Evolutionary conservation across 2,888 invertebrate genomes (phyloP).

Genomic region (Idaea aversata): DNA sequence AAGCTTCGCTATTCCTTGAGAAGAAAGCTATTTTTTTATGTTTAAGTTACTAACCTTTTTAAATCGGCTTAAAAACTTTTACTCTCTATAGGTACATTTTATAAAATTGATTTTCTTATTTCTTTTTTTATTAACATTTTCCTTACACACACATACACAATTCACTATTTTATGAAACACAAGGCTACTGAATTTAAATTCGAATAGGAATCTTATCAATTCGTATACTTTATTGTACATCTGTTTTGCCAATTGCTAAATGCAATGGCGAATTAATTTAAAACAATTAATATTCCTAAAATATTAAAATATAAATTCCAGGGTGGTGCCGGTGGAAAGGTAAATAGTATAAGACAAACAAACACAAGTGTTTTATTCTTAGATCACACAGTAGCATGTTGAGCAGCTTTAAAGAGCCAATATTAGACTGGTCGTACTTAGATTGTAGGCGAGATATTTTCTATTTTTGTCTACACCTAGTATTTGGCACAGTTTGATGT

Average conservation of each 20-base stretch:
- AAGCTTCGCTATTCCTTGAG: constrained; percentile 52
- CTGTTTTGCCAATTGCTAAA: not conserved
- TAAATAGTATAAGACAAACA: constrained; percentile 51
- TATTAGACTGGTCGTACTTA: constrained; percentile 42
- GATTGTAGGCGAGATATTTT: constrained; percentile 12
- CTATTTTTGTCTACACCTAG: constrained; percentile 25
- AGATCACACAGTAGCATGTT: constrained; percentile 59
- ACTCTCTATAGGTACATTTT: too few species aligned
- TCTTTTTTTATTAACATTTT: not conserved
- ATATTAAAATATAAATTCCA: constrained; percentile 52
- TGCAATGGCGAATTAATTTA: not conserved
- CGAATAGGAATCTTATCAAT: too few species aligned
- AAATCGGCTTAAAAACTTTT: constrained; percentile 5
- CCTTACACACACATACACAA: not conserved
- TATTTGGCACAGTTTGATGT: constrained; percentile 5
- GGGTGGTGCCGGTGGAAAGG: constrained; percentile 76
- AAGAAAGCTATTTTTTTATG: constrained; percentile 36
- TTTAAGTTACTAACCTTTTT: constrained; percentile 44
- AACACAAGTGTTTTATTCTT: constrained; percentile 38
- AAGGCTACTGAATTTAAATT: not conserved
- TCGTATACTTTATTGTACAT: too few species aligned
- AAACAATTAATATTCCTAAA: not conserved
- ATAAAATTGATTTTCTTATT: not conserved
- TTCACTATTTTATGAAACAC: not conserved
- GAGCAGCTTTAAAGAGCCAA: constrained; percentile 49